Evolutionary conservation across 2,888 invertebrate species (phyloP), one percentile per base, ranked within the genome.

Genomic region (Drosophila prostipennis): DNA sequence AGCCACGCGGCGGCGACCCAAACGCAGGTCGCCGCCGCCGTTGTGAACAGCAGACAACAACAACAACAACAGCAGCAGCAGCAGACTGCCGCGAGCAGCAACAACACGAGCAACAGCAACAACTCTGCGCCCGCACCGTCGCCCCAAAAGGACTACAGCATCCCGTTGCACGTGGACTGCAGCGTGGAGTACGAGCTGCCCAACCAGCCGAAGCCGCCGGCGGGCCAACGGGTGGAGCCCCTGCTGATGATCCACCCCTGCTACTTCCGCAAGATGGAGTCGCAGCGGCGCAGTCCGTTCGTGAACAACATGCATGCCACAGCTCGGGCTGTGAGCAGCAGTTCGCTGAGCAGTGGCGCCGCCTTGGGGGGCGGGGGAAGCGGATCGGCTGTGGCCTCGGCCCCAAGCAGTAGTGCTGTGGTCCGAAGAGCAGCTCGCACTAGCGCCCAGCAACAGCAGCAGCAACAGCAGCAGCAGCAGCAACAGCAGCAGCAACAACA

Each of bases 111-210:
- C 80, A 19, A 19, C 19, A 76, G 36, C 60, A 57, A 49, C 14
- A 52, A 72, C 40, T 4, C 72, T 32, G 49, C 72, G 39, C 51
- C 78, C 67, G 92, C 92, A 92, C 92, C 90, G 89, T 92, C 91
- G 77, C 82, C 69, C 72, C 94, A 94, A 92, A 96, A 96, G 93
- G 96, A 97, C 92, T 96, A 96, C 93, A 95, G 95, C 92, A 94
- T 96, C 92, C 96, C 96, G 90, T 93, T 97, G 91, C 96, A 96
- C 93, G 97, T 97, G 92, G 97, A 97, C 93, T 96, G 96, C 93
- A 96, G 96, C 93, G 96, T 97, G 89, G 97, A 97, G 93, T 97
- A 97, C 94, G 97, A 97, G 93, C 93, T 97, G 92, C 96, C 96
- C 90, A 96, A 96, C 92, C 96, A 96, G 93, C 96, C 96, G 83